These are phyloP conservation scores for Cremastinae sp. DNA, from an alignment of 2,888 invertebrate genomes.

Conservation along the genomic window DNA sequence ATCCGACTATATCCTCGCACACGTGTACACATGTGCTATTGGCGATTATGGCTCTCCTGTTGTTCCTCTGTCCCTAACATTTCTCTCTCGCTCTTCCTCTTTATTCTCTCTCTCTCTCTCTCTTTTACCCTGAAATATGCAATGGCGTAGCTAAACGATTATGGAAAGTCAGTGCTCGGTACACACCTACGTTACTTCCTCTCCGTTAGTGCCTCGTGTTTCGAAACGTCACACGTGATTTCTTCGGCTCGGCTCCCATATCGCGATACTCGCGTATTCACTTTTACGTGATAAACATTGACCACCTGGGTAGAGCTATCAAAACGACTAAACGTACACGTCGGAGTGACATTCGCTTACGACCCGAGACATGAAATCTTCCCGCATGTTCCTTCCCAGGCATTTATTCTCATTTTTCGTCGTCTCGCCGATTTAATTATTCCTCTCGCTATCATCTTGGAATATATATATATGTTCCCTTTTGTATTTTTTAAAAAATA, in stretches of 20 bases:
- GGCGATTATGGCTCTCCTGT: slow-evolving; percentile 52
- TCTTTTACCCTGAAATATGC: slow-evolving; percentile 28
- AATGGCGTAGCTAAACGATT: slow-evolving; percentile 57
- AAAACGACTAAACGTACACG: slow-evolving; percentile 18
- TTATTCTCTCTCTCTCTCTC: not conserved
- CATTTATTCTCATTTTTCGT: no score
- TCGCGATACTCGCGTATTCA: slow-evolving; percentile 21
- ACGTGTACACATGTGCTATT: slow-evolving; percentile 59
- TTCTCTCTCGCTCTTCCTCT: slow-evolving; percentile 16
- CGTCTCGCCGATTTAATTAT: no score
- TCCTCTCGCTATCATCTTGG: no score
- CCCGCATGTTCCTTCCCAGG: no score
- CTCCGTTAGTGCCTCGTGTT: slow-evolving; percentile 28
- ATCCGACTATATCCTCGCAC: slow-evolving; percentile 61
- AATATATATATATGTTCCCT: no score
- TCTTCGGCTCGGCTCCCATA: slow-evolving; percentile 13
- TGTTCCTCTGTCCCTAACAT: slow-evolving; percentile 24
- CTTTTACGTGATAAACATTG: slow-evolving; percentile 18
- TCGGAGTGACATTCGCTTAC: slow-evolving; percentile 8
- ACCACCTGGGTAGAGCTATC: slow-evolving; percentile 36
- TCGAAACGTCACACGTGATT: slow-evolving; percentile 32
- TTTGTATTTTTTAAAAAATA: no score
- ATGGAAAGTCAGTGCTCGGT: slow-evolving; percentile 18
- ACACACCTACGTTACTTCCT: slow-evolving; percentile 55
- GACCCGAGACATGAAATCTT: no score